Evolutionary conservation across 2,113 vertebrate species (phyloP), one percentile per base, ranked within the genome.

Genomic region (Ammodytes marinus): DNA sequence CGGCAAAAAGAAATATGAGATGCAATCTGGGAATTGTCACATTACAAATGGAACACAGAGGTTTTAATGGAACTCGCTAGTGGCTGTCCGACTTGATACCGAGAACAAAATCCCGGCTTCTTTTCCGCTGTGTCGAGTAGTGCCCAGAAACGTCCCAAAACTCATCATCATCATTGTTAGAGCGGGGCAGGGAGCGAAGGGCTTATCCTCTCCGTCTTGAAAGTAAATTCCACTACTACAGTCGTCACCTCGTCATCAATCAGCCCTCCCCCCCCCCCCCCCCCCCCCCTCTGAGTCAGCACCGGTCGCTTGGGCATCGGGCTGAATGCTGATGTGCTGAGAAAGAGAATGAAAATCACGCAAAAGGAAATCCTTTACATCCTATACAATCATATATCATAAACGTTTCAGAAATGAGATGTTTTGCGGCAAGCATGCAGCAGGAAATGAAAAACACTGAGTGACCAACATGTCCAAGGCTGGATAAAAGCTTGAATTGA

Each of bases 81-180:
- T 47, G 61, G 46, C 8, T 35, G 52, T 75, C 70, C 75, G 47
- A 42, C n/a, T 67, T 14, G 0, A 50, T 50, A 2, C 3, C 8
- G 42, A 14, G 12, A 72, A 49, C 40, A 43, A 49, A 55, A 55
- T 9, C 15, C 35, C 8, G 13, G 3, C 15, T 47, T 58, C 74
- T 82, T 49, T 27, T 8, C 60, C 14, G 37, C 69, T 80, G 54
- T 12, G 64, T 54, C 79, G 70, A 78, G 15, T 37, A 13, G 68
- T 40, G 57, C 39, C 61, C 60, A 47, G 19, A 52, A 78, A 73
- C 66, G 45, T 42, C 63, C 79, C 19, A n/a, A 77, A 82, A 59
- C 52, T 81, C 81, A 66, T 83, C 83, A 69, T 68, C 71, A 84
- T 79, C 82, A 67, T 66, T 70, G n/a, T 88, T 78, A 77, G 72